Conservation (phyloP, 2,797 vertebrate species). For the Peromyscus nudipes region DNA sequence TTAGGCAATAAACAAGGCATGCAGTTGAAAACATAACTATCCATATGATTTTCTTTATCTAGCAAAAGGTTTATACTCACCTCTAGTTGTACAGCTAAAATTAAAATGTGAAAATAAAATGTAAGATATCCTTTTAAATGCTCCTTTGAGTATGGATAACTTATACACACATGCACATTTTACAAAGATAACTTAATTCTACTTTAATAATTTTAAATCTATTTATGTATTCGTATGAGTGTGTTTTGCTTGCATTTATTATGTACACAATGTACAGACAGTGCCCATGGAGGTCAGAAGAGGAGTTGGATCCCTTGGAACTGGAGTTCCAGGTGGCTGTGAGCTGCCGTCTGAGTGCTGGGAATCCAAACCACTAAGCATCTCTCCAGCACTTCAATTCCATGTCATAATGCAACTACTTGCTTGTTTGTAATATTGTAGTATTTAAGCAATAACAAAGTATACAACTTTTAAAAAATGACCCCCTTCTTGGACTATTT, state of each 20-base stretch:
- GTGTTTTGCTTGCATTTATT: background rate
- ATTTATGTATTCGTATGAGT: background rate
- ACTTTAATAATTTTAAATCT: background rate
- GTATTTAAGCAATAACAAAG: slow-evolving; percentile 29
- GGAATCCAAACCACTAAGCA: background rate
- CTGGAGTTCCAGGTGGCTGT: background rate
- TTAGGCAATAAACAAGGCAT: background rate
- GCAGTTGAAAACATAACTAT: background rate
- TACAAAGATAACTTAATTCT: slow-evolving; percentile 14
- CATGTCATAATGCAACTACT: background rate
- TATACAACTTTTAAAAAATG: background rate
- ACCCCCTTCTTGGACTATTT: background rate
- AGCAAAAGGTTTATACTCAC: background rate
- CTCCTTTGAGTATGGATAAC: background rate
- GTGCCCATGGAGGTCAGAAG: background rate
- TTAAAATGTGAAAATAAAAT: slow-evolving; percentile 50
- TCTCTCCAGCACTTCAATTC: background rate
- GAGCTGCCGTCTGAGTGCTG: background rate
- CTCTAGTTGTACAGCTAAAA: slow-evolving; percentile 54
- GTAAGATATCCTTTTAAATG: slow-evolving; percentile 31
- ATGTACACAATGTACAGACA: background rate
- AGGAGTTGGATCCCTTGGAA: background rate
- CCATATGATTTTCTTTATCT: background rate
- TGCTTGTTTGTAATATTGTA: slow-evolving; percentile 22
- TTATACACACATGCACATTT: background rate